Evolutionary conservation across 2,113 vertebrate species (phyloP), one percentile per base, ranked within the genome.

Genomic region (Syrmaticus mikado): DNA sequence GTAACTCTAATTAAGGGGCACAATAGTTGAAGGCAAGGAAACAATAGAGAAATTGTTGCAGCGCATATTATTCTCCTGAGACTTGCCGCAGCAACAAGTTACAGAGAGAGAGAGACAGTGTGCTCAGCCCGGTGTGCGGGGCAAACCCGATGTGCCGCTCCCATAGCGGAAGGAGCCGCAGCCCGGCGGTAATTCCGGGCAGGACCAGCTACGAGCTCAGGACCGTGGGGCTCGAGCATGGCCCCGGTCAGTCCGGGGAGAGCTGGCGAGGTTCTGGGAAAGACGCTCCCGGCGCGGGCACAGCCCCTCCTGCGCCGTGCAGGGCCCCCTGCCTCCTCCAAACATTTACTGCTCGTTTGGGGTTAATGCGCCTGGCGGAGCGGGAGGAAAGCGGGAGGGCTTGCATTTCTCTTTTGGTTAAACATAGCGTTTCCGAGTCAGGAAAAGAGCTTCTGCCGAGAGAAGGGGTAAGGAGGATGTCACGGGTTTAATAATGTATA

Each of bases 21-120:
- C 98, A 98, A 98, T 98, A 98, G 98, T 98, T 95, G 95, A 97
- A 98, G 97, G 91, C 97, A 82, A 98, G 98, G 98, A 99, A 99
- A 99, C 98, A 99, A 99, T 99, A 98, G 98, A 98, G 97, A 98
- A 98, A 99, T 98, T 98, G 98, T 98, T 98, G 97, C 97, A 91
- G 97, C 84, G 97, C 96, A 98, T 99, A 99, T 98, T 99, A 98
- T 99, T 98, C 98, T 98, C 98, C 76, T 46, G 99, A 98, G 98
- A 98, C 98, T 96, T 90, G 97, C 97, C 73, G 46, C 95, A 98
- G 98, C 99, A 99, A 99, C 99, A 99, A 98, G 99, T 99, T 94
- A 98, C 85, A 91, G 66, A 91, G 64, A 68, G 91, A 85, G 87
- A 85, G 87, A 95, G 96, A 94, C 55, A 96, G 91, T 95, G 92